These are phyloP conservation scores for Papilio aristodemus DNA, from an alignment of 1,140 invertebrate species.

Conservation along the genomic window DNA sequence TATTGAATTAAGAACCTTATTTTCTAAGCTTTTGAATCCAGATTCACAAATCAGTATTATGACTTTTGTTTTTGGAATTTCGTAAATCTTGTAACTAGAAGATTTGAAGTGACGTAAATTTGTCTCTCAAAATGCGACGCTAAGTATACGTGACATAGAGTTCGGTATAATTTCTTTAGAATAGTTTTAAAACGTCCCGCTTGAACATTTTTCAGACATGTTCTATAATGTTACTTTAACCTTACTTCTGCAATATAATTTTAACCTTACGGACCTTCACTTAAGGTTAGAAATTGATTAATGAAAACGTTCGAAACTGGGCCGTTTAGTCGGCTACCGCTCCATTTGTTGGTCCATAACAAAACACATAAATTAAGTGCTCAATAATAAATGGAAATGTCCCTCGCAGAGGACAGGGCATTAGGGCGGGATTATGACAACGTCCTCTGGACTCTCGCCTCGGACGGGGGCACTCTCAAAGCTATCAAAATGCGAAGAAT, in stretches of 20 bases:
- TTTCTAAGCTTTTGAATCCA: conserved; percentile 14
- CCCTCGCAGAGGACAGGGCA: conserved; percentile 80
- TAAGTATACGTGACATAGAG: conserved; percentile 39
- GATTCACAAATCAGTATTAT: conserved; percentile 36
- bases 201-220: conserved; percentile 50
- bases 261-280: conserved; percentile 15
- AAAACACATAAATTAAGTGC: conserved; percentile 81
- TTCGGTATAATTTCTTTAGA: conserved; percentile 41
- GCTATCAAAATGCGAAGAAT: conserved; percentile 39
- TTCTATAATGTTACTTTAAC: conserved; percentile 38
- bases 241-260: conserved; percentile 21
- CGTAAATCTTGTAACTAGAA: conserved; percentile 47
- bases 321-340: conserved; percentile 35
- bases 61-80: conserved; percentile 61
- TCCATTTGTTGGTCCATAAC: conserved; percentile 76
- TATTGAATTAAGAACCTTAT: conserved; percentile 43
- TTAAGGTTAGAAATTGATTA: conserved; percentile 41
- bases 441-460: conserved; percentile 60
- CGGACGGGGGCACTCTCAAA: conserved; percentile 39
- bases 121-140: conserved; percentile 41
- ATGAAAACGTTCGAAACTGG: not conserved
- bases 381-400: conserved; percentile 81
- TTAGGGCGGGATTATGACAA: conserved; percentile 79
- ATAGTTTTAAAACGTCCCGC: conserved; percentile 62
- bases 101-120: conserved; percentile 47